Evolutionary conservation across 2,888 invertebrate species (phyloP).

Genomic region (Cataglyphis rosenhaueri): DNA sequence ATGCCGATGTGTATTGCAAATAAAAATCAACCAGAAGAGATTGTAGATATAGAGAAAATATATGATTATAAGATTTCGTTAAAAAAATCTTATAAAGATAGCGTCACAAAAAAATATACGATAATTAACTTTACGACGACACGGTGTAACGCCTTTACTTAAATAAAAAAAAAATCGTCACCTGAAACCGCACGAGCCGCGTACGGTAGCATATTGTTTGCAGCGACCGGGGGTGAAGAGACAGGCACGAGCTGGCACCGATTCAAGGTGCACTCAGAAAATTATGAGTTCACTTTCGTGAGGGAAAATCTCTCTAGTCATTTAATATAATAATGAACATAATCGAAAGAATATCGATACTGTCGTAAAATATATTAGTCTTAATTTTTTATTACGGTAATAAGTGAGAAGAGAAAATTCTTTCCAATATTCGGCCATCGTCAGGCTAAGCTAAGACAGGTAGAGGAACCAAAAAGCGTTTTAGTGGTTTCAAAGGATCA

Average conservation of each 20-base stretch:
- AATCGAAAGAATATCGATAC: slow-evolving; percentile 34
- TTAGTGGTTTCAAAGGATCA: slow-evolving; percentile 69
- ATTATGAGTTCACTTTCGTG: slow-evolving; percentile 75
- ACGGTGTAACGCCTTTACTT: background rate
- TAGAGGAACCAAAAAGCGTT: slow-evolving; percentile 38
- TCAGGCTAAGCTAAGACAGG: slow-evolving; percentile 14
- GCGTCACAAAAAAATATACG: background rate
- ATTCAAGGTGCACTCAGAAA: slow-evolving; percentile 81
- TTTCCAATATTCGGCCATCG: slow-evolving; percentile 5
- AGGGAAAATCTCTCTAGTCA: slow-evolving; percentile 65
- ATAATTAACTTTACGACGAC: background rate
- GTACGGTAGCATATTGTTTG: slow-evolving; percentile 48
- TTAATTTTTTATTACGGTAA: slow-evolving; percentile 29
- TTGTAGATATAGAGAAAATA: background rate
- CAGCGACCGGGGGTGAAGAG: slow-evolving; percentile 52
- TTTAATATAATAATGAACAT: slow-evolving; percentile 73
- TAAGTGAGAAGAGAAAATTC: slow-evolving; percentile 2
- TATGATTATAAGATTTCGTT: background rate
- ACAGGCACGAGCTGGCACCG: slow-evolving; percentile 81
- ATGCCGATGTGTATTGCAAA: background rate
- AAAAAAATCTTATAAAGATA: background rate
- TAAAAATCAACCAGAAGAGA: background rate
- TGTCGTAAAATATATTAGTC: slow-evolving; percentile 11
- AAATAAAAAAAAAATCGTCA: slow-evolving; percentile 7
- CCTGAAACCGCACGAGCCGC: slow-evolving; percentile 55